phyloP scores from a whole-genome alignment of 2,797 vertebrate species.

The Micropoecilia bifurca region DNA sequence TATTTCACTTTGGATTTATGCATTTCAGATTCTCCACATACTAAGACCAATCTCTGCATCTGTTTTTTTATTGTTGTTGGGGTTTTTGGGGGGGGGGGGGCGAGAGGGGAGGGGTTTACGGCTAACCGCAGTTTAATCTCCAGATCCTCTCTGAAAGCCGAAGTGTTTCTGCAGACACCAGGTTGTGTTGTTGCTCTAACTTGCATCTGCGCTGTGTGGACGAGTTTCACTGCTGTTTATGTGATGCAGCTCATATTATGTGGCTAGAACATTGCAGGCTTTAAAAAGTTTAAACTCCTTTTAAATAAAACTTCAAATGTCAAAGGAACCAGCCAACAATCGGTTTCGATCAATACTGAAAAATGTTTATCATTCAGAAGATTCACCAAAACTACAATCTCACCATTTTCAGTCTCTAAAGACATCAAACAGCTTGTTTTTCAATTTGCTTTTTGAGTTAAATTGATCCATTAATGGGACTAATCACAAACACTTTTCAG shows the following conservation, averaged over 20 bases:
- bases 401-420: neutral
- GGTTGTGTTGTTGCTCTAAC: slow-evolving; percentile 44
- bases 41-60: slow-evolving; percentile 10
- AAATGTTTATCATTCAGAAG: neutral
- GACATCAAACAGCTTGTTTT: neutral
- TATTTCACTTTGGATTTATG: neutral
- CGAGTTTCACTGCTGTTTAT: slow-evolving; percentile 23
- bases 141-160: slow-evolving; percentile 33
- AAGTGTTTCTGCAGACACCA: slow-evolving; percentile 57
- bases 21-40: neutral
- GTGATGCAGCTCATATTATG: slow-evolving; percentile 2
- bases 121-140: slow-evolving; percentile 60
- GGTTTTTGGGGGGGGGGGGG: too few species aligned
- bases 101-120: too few species aligned
- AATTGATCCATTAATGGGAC: neutral
- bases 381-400: neutral
- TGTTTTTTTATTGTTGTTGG: neutral
- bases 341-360: neutral
- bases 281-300: neutral
- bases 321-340: neutral
- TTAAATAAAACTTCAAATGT: neutral
- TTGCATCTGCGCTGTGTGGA: slow-evolving; percentile 26
- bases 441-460: neutral
- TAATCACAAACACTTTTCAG: neutral
- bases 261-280: neutral